phyloP scores from a whole-genome alignment of 2,888 invertebrate genomes.

The Andrena hattorfiana region DNA sequence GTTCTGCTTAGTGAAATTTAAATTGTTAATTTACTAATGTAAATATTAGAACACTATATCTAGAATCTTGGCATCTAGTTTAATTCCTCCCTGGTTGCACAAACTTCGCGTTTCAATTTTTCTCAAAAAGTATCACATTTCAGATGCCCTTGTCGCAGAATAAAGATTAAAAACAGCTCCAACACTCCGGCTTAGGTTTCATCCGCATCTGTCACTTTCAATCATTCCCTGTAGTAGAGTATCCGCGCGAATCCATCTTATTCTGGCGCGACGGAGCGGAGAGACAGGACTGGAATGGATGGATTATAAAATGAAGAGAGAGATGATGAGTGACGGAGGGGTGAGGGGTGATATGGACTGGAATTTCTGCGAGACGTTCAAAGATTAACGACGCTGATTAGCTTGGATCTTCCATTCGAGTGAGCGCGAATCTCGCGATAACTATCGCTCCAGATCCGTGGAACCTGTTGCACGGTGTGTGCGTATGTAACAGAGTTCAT shows the following conservation, averaged over 20 bases:
- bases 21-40: too few species aligned
- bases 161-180: background rate
- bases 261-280: background rate
- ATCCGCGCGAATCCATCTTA: background rate
- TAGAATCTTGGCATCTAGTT: too few species aligned
- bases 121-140: too few species aligned
- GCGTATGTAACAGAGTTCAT: slow-evolving; percentile 17
- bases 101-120: too few species aligned
- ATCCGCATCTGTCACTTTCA: too few species aligned
- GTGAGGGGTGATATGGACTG: background rate
- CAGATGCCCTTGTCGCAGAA: background rate
- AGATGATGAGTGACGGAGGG: background rate
- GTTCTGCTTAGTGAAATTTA: too few species aligned
- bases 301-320: background rate
- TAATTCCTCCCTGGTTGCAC: too few species aligned
- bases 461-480: slow-evolving; percentile 46
- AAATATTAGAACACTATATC: too few species aligned
- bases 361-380: slow-evolving; percentile 17
- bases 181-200: background rate
- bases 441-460: slow-evolving; percentile 9
- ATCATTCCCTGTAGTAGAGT: background rate
- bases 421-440: slow-evolving; percentile 37
- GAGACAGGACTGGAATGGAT: background rate
- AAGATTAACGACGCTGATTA: slow-evolving; percentile 43
- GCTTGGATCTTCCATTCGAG: slow-evolving; percentile 11